Conservation (phyloP, 1,140 invertebrate genomes). For the Papilio dardanus region DNA sequence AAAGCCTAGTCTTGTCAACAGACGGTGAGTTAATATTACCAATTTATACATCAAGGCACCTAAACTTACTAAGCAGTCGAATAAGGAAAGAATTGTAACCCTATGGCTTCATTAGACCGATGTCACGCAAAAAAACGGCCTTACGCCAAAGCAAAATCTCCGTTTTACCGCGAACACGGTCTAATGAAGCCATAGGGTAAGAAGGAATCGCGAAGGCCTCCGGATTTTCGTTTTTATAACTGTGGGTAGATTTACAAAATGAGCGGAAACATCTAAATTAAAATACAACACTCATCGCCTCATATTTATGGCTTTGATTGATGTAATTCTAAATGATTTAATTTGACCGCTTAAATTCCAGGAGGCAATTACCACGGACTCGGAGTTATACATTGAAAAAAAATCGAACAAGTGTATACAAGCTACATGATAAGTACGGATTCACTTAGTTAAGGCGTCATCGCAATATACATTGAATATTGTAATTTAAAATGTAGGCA, state of each 20-base stretch:
- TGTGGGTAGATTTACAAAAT: neutral
- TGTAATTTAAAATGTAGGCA: conserved; percentile 52
- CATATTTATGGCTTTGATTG: neutral
- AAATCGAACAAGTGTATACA: conserved; percentile 70
- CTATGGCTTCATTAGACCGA: too few relatives aligned
- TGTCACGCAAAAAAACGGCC: too few relatives aligned
- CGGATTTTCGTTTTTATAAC: neutral
- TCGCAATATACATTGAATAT: conserved; percentile 65
- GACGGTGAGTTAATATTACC: conserved; percentile 43
- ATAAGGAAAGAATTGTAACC: neutral
- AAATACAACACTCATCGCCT: neutral
- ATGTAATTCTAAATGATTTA: conserved; percentile 23
- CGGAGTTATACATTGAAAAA: conserved; percentile 43
- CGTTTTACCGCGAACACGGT: too few relatives aligned
- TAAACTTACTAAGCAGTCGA: neutral
- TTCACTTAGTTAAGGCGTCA: conserved; percentile 42
- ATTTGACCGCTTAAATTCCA: conserved; percentile 36
- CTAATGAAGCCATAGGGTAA: too few relatives aligned
- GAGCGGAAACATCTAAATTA: neutral
- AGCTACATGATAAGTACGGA: conserved; percentile 53
- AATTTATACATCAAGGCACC: neutral
- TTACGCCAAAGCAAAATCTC: too few relatives aligned
- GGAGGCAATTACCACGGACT: conserved; percentile 40
- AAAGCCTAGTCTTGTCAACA: conserved; percentile 62
- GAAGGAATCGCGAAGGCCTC: too few relatives aligned